A percentile compares a stretch with the other conserved stretches of the same genome.
phyloP scores from a whole-genome alignment of 1,140 invertebrate genomes.

The Drosophila teissieri region DNA sequence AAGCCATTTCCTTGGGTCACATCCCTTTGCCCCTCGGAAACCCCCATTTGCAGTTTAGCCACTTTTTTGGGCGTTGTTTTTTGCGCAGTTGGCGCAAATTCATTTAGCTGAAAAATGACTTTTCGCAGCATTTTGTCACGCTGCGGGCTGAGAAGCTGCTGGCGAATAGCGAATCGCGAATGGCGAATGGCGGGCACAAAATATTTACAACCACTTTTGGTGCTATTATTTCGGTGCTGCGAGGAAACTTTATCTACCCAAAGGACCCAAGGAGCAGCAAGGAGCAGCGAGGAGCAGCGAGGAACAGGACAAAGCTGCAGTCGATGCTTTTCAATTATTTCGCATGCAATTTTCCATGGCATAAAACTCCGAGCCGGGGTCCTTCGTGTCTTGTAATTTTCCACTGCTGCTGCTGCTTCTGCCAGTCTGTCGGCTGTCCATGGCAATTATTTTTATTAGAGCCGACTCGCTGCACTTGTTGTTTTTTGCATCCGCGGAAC shows the following conservation, averaged over 20 bases:
- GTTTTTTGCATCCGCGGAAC: constrained; percentile 50
- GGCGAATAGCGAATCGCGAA: background rate
- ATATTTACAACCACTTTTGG: constrained; percentile 83
- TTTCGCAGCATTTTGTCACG: constrained; percentile 70
- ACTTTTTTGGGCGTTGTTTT: constrained; percentile 49
- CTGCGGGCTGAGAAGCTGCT: constrained; percentile 37
- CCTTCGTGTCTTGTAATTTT: constrained; percentile 67
- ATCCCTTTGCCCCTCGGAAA: background rate
- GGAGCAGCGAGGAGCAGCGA: constrained; percentile 1
- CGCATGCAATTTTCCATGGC: constrained; percentile 76
- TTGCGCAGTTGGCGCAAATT: constrained; percentile 79
- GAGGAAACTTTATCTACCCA: constrained; percentile 68
- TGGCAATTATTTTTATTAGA: constrained; percentile 78
- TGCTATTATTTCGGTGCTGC: constrained; percentile 71
- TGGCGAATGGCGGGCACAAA: constrained; percentile 47
- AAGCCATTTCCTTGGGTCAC: constrained; percentile 35
- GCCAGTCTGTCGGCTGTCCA: constrained; percentile 24
- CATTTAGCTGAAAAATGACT: constrained; percentile 82
- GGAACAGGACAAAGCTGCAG: constrained; percentile 51
- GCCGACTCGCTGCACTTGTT: constrained; percentile 42
- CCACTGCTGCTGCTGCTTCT: constrained; percentile 18
- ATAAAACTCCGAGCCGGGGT: constrained; percentile 57
- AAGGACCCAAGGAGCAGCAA: constrained; percentile 15
- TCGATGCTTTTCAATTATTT: constrained; percentile 81
- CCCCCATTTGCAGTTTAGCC: background rate